Conservation (phyloP, 2,797 vertebrate genomes). For the Scolopax rusticola region DNA sequence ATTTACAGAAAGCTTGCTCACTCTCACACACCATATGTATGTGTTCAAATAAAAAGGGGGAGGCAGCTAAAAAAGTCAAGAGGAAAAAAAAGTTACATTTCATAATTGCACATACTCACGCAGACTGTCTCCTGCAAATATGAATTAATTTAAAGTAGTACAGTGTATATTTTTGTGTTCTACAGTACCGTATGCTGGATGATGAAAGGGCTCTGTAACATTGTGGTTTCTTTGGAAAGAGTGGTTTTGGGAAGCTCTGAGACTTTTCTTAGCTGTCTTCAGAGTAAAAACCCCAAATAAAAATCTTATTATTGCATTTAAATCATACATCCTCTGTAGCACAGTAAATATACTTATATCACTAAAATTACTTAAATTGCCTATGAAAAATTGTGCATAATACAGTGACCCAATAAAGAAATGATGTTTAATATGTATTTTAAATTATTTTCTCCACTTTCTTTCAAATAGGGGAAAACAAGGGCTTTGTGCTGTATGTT, state of each 20-base stretch:
- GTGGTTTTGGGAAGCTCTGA: constrained; percentile 45
- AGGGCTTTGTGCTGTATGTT: background rate
- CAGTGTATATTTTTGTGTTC: constrained; percentile 43
- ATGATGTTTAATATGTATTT: background rate
- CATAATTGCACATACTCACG: constrained; percentile 55
- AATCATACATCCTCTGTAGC: background rate
- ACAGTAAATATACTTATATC: background rate
- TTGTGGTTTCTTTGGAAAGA: constrained; percentile 65
- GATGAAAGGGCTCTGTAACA: constrained; percentile 59
- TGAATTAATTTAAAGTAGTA: constrained; percentile 51
- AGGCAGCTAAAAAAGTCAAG: constrained; percentile 68
- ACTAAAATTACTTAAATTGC: background rate
- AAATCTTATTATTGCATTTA: constrained; percentile 35
- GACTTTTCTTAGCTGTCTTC: constrained; percentile 59
- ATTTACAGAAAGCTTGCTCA: constrained; percentile 64
- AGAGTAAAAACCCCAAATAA: background rate
- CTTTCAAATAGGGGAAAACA: background rate
- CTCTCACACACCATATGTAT: constrained; percentile 59
- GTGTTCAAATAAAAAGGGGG: constrained; percentile 67
- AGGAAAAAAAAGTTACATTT: constrained; percentile 51
- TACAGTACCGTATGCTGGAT: constrained; percentile 1
- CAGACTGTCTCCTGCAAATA: constrained; percentile 57
- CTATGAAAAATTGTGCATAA: background rate
- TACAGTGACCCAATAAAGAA: background rate
- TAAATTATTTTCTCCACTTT: background rate